Conservation (phyloP, 2,797 vertebrate genomes). For the Sardinella longiceps region DNA sequence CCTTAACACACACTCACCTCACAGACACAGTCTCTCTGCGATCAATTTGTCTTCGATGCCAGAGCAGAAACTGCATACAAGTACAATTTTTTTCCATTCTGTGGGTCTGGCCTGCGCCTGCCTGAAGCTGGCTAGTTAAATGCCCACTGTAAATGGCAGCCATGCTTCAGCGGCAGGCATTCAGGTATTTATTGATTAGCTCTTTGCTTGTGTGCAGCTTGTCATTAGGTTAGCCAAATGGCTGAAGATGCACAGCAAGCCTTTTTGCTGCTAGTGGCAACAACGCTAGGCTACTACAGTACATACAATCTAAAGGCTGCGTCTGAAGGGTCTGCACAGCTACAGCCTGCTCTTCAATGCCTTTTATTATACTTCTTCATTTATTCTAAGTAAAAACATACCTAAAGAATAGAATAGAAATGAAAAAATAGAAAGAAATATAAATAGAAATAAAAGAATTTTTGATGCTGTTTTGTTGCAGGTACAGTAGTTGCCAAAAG, state of each 20-base stretch:
- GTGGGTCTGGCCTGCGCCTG: not conserved
- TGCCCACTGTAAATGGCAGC: slow-evolving; percentile 3
- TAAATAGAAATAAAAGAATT: too few species aligned
- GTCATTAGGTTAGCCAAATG: slow-evolving; percentile 8
- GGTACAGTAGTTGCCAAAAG: too few species aligned
- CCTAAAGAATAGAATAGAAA: too few species aligned
- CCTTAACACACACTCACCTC: not conserved
- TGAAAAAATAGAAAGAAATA: too few species aligned
- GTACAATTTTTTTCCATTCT: not conserved
- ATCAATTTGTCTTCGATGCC: not conserved
- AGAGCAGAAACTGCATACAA: not conserved
- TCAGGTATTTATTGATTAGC: slow-evolving; percentile 40
- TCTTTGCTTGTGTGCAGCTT: not conserved
- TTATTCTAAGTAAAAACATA: too few species aligned
- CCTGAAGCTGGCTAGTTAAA: not conserved
- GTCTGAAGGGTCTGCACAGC: not conserved
- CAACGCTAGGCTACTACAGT: not conserved
- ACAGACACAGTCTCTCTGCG: not conserved
- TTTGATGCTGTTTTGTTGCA: too few species aligned
- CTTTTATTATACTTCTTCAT: not conserved
- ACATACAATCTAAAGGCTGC: not conserved
- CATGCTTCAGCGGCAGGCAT: slow-evolving; percentile 30
- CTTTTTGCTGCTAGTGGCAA: slow-evolving; percentile 6
- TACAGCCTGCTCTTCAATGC: not conserved
- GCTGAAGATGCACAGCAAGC: slow-evolving; percentile 22